These are phyloP conservation scores for Coreius guichenoti DNA, from an alignment of 2,797 vertebrate species.

Conservation along the genomic window DNA sequence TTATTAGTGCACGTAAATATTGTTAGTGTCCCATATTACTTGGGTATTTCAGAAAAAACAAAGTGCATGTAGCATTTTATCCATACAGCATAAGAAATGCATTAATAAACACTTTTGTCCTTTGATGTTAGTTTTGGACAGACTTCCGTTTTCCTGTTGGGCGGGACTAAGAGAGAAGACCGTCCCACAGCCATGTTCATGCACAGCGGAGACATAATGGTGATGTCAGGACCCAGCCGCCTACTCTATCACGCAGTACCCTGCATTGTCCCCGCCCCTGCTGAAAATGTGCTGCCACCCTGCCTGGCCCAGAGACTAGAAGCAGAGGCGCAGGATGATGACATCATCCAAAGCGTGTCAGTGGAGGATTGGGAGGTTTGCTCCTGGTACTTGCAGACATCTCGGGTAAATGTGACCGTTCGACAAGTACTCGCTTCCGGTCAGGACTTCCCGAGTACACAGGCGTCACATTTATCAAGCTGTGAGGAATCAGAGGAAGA, in stretches of 20 bases:
- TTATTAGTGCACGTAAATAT: not conserved
- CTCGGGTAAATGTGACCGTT: constrained; percentile 92
- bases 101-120: not conserved
- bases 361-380: constrained; percentile 89
- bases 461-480: not conserved
- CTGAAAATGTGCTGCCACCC: constrained; percentile 65
- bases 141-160: constrained; percentile 91
- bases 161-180: constrained; percentile 85
- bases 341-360: constrained; percentile 73
- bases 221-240: constrained; percentile 94
- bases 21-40: not conserved
- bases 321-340: constrained; percentile 56
- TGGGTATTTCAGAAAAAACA: not conserved
- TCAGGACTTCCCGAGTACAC: constrained; percentile 78
- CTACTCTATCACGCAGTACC: constrained; percentile 94
- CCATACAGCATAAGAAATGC: not conserved
- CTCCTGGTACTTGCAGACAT: constrained; percentile 83
- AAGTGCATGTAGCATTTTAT: not conserved
- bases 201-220: constrained; percentile 95
- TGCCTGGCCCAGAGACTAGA: constrained; percentile 62
- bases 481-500: constrained; percentile 42
- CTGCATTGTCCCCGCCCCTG: constrained; percentile 79
- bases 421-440: constrained; percentile 88
- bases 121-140: constrained; percentile 87
- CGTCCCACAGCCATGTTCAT: constrained; percentile 89